A percentile compares a stretch with the other conserved stretches of the same genome.
Evolutionary conservation across 2,888 invertebrate genomes (phyloP).

Genomic region (Trichogramma evanescens): DNA sequence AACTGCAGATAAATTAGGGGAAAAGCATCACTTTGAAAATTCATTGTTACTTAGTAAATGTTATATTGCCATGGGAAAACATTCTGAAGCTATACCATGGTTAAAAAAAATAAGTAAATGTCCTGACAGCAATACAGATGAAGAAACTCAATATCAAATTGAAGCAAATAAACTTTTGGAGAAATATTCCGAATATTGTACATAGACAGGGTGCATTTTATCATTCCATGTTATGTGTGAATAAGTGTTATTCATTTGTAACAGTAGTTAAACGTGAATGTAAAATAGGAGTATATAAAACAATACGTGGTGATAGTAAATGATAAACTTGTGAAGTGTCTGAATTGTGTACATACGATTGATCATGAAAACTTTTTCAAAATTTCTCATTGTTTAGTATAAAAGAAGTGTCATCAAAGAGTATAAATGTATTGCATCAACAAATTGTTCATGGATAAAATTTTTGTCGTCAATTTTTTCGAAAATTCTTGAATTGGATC

Average conservation of each 20-base stretch:
- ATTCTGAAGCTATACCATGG: constrained; percentile 50
- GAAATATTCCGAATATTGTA: constrained; percentile 33
- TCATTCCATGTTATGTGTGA: constrained; percentile 19
- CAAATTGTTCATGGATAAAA: no score
- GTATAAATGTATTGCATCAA: no score
- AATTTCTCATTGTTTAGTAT: no score
- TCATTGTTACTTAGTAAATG: constrained; percentile 55
- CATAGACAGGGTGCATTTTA: constrained; percentile 16
- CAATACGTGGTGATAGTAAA: no score
- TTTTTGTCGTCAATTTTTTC: no score
- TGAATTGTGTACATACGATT: no score
- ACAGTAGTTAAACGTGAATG: neutral
- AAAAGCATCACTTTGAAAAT: constrained; percentile 55
- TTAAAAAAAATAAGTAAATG: constrained; percentile 39
- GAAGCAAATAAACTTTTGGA: constrained; percentile 35
- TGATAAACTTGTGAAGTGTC: no score
- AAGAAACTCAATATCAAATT: constrained; percentile 28
- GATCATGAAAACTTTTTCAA: no score
- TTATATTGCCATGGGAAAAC: constrained; percentile 50
- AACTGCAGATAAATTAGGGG: constrained; percentile 51
- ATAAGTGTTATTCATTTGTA: constrained; percentile 15
- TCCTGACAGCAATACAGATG: constrained; percentile 22
- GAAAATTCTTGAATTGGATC: no score
- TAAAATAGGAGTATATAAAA: no score
- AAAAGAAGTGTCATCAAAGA: no score